A percentile compares a stretch with the other conserved stretches of the same genome.
phyloP scores from a whole-genome alignment of 2,113 vertebrate genomes.

The Psephotus haematonotus region DNA sequence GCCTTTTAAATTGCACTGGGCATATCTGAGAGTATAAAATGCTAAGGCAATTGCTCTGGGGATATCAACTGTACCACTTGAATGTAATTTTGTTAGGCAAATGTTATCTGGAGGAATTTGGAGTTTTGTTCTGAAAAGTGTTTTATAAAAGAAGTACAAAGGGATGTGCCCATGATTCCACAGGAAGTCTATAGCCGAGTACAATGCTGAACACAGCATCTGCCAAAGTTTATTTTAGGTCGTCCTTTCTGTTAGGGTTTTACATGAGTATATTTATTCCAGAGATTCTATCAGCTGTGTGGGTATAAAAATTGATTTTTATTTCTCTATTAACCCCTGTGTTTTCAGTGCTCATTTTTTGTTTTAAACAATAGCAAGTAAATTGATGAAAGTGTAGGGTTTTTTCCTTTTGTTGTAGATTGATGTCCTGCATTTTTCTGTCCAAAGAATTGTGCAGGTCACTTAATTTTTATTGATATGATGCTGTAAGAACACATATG shows the following conservation, averaged over 20 bases:
- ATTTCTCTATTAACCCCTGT: not conserved
- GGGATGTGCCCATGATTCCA: not conserved
- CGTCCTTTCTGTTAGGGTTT: not conserved
- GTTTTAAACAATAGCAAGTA: not conserved
- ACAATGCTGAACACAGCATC: not conserved
- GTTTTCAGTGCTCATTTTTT: not conserved
- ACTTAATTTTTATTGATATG: not conserved
- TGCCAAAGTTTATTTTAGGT: not conserved
- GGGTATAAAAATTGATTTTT: not conserved
- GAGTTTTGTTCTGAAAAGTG: not conserved
- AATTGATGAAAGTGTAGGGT: fast-evolving
- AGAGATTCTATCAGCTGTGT: not conserved
- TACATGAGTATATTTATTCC: not conserved
- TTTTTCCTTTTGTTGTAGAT: not conserved
- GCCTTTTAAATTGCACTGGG: not conserved
- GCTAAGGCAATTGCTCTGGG: not conserved
- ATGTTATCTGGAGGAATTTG: not conserved
- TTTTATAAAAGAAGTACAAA: not conserved
- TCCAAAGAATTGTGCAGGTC: not conserved
- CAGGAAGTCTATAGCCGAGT: not conserved
- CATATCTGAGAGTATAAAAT: not conserved
- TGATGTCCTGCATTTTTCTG: not conserved
- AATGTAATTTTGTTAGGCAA: not conserved
- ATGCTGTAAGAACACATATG: not conserved
- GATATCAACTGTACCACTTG: not conserved